Evolutionary conservation across 2,113 vertebrate genomes (phyloP).

Genomic region (Bufo bufo): DNA sequence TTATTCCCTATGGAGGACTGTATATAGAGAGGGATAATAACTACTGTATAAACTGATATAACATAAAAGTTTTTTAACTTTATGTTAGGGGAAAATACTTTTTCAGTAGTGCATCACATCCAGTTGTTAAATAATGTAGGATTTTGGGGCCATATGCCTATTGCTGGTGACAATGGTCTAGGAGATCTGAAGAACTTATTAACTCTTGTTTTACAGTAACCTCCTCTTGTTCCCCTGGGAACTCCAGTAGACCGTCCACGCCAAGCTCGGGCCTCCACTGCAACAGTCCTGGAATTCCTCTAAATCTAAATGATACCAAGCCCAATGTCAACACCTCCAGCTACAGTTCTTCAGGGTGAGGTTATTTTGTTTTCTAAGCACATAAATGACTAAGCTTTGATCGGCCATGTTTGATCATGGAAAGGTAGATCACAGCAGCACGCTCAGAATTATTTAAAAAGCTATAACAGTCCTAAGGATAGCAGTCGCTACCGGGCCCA

Average conservation of each 20-base stretch:
- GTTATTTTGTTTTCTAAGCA: not conserved
- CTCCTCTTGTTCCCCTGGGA: constrained; percentile 78
- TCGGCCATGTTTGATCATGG: not conserved
- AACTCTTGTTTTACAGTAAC: constrained; percentile 66
- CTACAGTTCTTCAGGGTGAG: constrained; percentile 81
- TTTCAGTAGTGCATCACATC: not conserved
- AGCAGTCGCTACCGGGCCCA: too few species aligned
- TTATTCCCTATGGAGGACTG: not conserved
- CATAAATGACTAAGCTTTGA: not conserved
- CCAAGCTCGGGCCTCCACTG: constrained; percentile 73
- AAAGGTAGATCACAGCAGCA: not conserved
- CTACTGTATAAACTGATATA: not conserved
- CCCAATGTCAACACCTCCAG: constrained; percentile 70
- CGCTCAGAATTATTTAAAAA: not conserved
- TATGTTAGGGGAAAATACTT: too few species aligned
- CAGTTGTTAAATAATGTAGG: not conserved
- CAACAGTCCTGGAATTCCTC: constrained; percentile 73
- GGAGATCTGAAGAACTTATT: not conserved
- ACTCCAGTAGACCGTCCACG: constrained; percentile 76
- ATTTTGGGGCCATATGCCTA: not conserved
- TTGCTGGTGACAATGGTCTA: not conserved
- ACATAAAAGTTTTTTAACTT: not conserved
- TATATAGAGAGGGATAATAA: not conserved
- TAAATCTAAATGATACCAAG: constrained; percentile 77
- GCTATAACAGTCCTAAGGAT: not conserved